A percentile compares a stretch with the other conserved stretches of the same genome.
Evolutionary conservation across 2,113 vertebrate species (phyloP).

Genomic region (Corythoichthys haematopterus): DNA sequence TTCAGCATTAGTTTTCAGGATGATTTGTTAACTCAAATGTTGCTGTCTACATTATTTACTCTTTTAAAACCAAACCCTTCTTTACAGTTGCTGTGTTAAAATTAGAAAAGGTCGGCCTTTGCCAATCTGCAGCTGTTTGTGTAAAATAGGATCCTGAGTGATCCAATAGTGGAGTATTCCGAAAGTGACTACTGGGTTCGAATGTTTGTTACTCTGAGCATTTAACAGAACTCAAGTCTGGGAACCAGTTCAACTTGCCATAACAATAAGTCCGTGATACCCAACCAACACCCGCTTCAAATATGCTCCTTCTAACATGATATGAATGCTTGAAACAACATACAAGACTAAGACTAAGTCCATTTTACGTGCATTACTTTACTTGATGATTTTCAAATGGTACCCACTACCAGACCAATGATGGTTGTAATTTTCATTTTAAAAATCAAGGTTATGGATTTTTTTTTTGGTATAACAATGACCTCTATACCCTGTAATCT

Average conservation of each 20-base stretch:
- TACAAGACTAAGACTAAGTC: not conserved
- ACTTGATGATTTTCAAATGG: not conserved
- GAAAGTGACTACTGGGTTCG: not conserved
- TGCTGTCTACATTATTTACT: no score
- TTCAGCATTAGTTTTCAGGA: no score
- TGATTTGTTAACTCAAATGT: no score
- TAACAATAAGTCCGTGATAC: constrained; percentile 4
- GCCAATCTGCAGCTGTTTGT: not conserved
- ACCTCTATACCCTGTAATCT: constrained; percentile 1
- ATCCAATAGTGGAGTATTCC: not conserved
- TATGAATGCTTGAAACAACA: constrained; percentile 30
- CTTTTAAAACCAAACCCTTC: no score
- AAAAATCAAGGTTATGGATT: not conserved
- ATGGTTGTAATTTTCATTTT: not conserved
- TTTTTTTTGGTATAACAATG: not conserved
- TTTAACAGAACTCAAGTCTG: not conserved
- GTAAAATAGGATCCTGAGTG: not conserved
- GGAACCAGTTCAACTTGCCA: constrained; percentile 51
- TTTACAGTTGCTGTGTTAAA: not conserved
- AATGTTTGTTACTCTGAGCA: not conserved
- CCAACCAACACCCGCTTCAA: constrained; percentile 33
- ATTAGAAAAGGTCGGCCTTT: not conserved
- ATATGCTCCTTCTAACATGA: constrained; percentile 30
- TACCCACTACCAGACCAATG: not conserved
- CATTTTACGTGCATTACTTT: not conserved